Evolutionary conservation across 2,113 vertebrate species (phyloP).

Genomic region (Lota lota): DNA sequence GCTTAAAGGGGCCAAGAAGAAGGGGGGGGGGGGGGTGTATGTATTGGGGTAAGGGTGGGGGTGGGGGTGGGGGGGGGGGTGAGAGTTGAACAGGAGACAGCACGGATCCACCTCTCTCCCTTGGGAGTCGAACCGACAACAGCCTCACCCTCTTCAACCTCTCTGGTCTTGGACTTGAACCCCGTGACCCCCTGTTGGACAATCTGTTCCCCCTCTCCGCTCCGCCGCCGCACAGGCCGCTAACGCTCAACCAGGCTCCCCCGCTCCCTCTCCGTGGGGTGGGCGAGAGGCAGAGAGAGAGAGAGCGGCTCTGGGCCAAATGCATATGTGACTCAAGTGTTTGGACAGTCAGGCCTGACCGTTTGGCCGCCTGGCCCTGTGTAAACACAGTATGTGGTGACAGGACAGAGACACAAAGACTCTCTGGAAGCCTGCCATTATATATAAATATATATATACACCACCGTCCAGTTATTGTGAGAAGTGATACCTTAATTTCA

Average conservation of each 20-base stretch:
- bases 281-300: neutral
- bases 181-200: constrained; percentile 57
- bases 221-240: constrained; percentile 40
- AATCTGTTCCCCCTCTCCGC: constrained; percentile 60
- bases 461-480: too few species aligned
- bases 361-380: constrained; percentile 35
- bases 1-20: constrained; percentile 42
- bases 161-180: constrained; percentile 70
- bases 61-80: constrained; percentile 20
- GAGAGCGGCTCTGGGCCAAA: constrained; percentile 4
- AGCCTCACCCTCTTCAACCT: constrained; percentile 57
- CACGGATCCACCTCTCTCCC: constrained; percentile 51
- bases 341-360: constrained; percentile 49
- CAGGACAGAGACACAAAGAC: constrained; percentile 12
- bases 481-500: too few species aligned
- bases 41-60: constrained; percentile 27
- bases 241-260: constrained; percentile 55
- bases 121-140: constrained; percentile 63
- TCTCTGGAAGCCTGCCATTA: too few species aligned
- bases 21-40: constrained; percentile 12
- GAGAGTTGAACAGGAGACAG: constrained; percentile 44
- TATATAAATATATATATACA: too few species aligned
- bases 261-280: constrained; percentile 11
- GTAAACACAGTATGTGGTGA: constrained; percentile 31
- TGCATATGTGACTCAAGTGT: constrained; percentile 32